These are phyloP conservation scores for Antheraea assamensis DNA, from an alignment of 2,888 invertebrate genomes.

Conservation along the genomic window DNA sequence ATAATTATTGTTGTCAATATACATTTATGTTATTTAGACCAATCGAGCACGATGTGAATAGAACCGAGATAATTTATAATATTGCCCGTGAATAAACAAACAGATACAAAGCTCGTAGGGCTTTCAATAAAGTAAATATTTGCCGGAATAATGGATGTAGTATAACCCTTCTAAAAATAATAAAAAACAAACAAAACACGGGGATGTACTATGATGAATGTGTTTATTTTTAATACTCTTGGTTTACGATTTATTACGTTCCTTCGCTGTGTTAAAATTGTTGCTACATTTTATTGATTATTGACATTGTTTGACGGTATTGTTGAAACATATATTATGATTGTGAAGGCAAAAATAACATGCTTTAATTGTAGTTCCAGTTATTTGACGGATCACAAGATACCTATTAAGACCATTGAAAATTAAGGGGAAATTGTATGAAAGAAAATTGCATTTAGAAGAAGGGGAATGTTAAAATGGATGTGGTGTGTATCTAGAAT, in stretches of 20 bases:
- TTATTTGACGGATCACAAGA: too few relatives aligned
- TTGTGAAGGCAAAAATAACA: too few relatives aligned
- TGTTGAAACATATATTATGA: too few relatives aligned
- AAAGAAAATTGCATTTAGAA: too few relatives aligned
- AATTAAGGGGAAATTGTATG: too few relatives aligned
- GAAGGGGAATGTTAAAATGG: too few relatives aligned
- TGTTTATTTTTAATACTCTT: background rate
- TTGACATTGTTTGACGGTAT: background rate
- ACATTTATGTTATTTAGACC: background rate
- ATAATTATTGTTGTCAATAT: background rate
- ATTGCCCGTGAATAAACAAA: background rate
- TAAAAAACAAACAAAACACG: conserved; percentile 52
- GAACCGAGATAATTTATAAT: conserved; percentile 6
- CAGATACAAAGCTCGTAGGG: conserved; percentile 29
- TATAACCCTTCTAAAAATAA: conserved; percentile 45
- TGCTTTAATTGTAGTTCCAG: too few relatives aligned
- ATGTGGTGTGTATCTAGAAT: too few relatives aligned
- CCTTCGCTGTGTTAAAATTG: background rate
- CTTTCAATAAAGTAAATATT: conserved; percentile 64
- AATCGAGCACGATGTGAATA: background rate
- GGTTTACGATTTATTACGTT: background rate
- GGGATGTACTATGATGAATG: conserved; percentile 13
- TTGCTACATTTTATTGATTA: background rate
- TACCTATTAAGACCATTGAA: too few relatives aligned
- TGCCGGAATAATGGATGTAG: conserved; percentile 59